Evolutionary conservation across 1,140 invertebrate species (phyloP), one percentile per base, ranked within the genome.

Genomic region (Drosophila willistoni): DNA sequence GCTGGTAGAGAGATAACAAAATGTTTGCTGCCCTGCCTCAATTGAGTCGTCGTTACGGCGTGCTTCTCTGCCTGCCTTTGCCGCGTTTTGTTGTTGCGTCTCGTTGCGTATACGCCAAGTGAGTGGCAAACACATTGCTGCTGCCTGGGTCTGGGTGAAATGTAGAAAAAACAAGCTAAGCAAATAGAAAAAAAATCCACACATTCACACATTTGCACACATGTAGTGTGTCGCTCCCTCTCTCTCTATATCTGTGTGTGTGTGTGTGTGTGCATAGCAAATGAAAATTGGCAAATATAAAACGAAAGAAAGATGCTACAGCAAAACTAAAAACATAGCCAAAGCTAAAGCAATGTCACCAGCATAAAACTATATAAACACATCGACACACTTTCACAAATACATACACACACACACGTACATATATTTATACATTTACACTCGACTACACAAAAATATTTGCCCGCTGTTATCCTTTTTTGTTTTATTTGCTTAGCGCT

Each of bases 401-500:
- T 9, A 29, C 29, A 71, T 9, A 59, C 25, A 55, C 25, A 73
- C 36, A 56, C 12, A 55, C 22, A 55, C 66, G 64, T 63, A 67
- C 72, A 44, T 68, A 51, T 73, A 68, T 77, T 71, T 76, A 80
- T 80, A 70, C 72, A 63, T 76, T 77, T 77, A 25, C 62, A 57
- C 79, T 69, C 39, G 72, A 70, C 71, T 78, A 68, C 80, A 89
- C 77, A 81, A 51, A 22, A 51, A 84, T 84, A 89, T 89, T 89
- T 89, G 86, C 74, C 44, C 17, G 54, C 85, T 84, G 84, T 89
- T 89, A 89, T 89, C 84, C 84, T 80, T 89, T 51, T 89, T 89
- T 89, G 84, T 89, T 89, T 89, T 89, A 89, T 89, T 89, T 89
- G 84, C 84, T 90, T 89, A 89, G 84, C 84, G 81, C 84, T 84